Conservation (phyloP, 2,888 invertebrate species). For the Drosophila fulvimacula region DNA sequence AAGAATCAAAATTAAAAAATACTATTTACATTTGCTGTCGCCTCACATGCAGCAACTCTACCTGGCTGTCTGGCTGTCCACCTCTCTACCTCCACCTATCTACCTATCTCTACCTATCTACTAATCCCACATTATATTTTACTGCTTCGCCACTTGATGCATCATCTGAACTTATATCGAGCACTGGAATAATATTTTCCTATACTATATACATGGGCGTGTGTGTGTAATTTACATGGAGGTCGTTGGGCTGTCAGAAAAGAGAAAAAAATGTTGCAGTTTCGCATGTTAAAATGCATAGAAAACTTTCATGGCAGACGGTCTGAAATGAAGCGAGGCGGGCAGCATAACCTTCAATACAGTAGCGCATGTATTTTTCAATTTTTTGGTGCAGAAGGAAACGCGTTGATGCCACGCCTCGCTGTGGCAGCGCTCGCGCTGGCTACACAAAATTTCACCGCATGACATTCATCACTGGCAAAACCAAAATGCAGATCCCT, state of each 20-base stretch:
- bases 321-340: slow-evolving; percentile 12
- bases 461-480: slow-evolving; percentile 78
- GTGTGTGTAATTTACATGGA: slow-evolving; percentile 64
- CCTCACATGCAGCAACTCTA: not conserved
- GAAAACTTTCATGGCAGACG: slow-evolving; percentile 50
- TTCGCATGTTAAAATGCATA: slow-evolving; percentile 38
- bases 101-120: not conserved
- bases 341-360: slow-evolving; percentile 71
- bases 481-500: slow-evolving; percentile 27
- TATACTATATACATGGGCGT: slow-evolving; percentile 6
- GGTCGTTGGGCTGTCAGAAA: slow-evolving; percentile 68
- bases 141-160: slow-evolving; percentile 38
- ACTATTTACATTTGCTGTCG: slow-evolving; percentile 6
- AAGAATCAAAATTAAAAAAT: slow-evolving; percentile 40
- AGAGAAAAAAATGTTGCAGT: slow-evolving; percentile 34
- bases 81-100: not conserved
- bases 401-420: slow-evolving; percentile 45
- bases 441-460: slow-evolving; percentile 71
- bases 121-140: not conserved
- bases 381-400: slow-evolving; percentile 45
- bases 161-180: slow-evolving; percentile 43
- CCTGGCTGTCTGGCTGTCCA: not conserved
- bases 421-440: slow-evolving; percentile 45
- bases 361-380: slow-evolving; percentile 79
- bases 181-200: slow-evolving; percentile 47